Evolutionary conservation across 2,113 vertebrate species (phyloP), one percentile per base, ranked within the genome.

Genomic region (Centropristis striata): DNA sequence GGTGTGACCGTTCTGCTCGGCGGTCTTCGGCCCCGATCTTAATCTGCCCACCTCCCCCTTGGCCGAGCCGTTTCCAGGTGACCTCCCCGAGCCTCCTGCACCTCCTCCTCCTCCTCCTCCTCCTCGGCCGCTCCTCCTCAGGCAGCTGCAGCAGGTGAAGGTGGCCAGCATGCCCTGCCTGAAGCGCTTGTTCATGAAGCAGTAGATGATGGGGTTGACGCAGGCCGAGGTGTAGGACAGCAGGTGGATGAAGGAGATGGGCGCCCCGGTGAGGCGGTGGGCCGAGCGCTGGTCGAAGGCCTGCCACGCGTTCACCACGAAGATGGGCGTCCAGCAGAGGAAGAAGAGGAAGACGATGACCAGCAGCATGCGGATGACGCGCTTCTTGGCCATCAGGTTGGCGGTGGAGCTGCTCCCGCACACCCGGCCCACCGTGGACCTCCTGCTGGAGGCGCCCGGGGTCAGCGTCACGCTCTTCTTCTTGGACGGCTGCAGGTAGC

Each of bases 171-270:
- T 96, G 50, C 95, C 97, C 49, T 93, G 90, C 25, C 98, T 97
- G 93, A 99, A 99, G 0, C 97, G 96, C 59, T 94, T 97, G 96
- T 99, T 98, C 98, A 99, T 99, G 68, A 99, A 99, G 90, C 98
- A 99, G 92, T 99, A 99, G 49, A 99, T 97, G 92, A 99, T 96
- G 44, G 98, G 98, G 90, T 99, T 99, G 79, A 99, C 96, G 0
- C 98, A 99, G 75, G 98, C 96, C 0, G 98, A 99, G 0, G 95
- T 98, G 95, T 99, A 99, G 80, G 97, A 99, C 42, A 99, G 90
- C 90, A 99, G 72, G 84, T 99, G 98, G 86, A 99, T 99, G 83
- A 99, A 99, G 76, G 98, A 99, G 82, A 99, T 99, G 2, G 98
- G 98, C 0, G 97, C 96, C 4, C 98, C 98, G 0, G 98, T 98